Evolutionary conservation across 2,797 vertebrate genomes (phyloP).

Genomic region (Sebastes hubbsi): DNA sequence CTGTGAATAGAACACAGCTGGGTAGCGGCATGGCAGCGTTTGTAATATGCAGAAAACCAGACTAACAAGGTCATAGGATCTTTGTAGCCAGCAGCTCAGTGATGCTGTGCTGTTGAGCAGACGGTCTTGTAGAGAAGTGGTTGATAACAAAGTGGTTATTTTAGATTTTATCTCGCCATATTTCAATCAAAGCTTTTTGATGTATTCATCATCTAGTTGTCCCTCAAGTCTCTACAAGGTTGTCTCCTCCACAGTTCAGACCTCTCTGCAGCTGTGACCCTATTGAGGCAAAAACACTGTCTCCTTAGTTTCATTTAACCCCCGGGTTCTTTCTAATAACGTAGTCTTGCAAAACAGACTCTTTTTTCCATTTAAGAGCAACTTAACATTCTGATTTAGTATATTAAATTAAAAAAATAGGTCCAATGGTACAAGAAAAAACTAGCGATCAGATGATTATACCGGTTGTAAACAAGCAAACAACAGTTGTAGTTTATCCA

Average conservation of each 20-base stretch:
- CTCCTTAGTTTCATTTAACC: background rate
- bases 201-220: background rate
- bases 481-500: no score
- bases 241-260: background rate
- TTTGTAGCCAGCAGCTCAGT: background rate
- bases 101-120: background rate
- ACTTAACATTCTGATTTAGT: background rate
- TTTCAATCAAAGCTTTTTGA: background rate
- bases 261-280: background rate
- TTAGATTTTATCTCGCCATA: background rate
- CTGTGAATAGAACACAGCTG: background rate
- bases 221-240: background rate
- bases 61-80: background rate
- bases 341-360: fast-evolving
- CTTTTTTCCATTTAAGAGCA: background rate
- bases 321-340: background rate
- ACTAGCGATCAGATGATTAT: no score
- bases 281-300: background rate
- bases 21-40: background rate
- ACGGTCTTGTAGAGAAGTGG: background rate
- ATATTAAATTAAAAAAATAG: no score
- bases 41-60: background rate
- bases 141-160: background rate
- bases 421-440: no score
- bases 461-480: no score